Evolutionary conservation across 64 coral and sea anemone genomes (phyloP).

Genomic region (Catalaphyllia jardinei): DNA sequence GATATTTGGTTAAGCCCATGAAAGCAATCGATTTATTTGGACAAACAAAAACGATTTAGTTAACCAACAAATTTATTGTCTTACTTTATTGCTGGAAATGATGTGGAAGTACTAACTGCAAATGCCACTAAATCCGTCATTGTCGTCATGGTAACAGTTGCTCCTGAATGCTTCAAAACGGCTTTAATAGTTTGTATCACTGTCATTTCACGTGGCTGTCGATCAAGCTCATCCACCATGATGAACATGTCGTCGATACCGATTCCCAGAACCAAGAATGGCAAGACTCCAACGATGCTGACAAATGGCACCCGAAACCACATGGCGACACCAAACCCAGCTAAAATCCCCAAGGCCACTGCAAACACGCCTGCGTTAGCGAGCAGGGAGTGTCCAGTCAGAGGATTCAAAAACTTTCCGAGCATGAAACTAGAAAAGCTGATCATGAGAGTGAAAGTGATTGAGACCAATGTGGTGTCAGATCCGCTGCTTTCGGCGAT

Average conservation of each 20-base stretch:
- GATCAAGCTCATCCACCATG: slow-evolving; percentile 74
- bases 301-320: slow-evolving; percentile 51
- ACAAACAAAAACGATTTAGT: not conserved
- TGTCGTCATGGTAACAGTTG: slow-evolving; percentile 91
- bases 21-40: too few relatives aligned
- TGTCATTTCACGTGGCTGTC: slow-evolving; percentile 24
- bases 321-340: slow-evolving; percentile 43
- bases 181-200: slow-evolving; percentile 52
- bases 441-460: slow-evolving; percentile 62
- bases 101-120: slow-evolving; percentile 75
- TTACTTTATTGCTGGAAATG: slow-evolving; percentile 44
- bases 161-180: slow-evolving; percentile 71
- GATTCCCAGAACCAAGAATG: slow-evolving; percentile 79
- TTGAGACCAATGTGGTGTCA: slow-evolving; percentile 37
- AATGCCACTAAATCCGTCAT: slow-evolving; percentile 85
- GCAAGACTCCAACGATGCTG: slow-evolving; percentile 74
- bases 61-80: not conserved
- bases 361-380: slow-evolving; percentile 57
- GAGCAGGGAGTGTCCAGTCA: slow-evolving; percentile 60
- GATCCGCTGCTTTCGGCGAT: slow-evolving; percentile 42
- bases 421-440: slow-evolving; percentile 48
- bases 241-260: slow-evolving; percentile 91
- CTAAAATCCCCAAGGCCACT: slow-evolving; percentile 44
- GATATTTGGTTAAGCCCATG: too few relatives aligned
- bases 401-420: slow-evolving; percentile 48